Percentiles rank a stretch among this genome's conserved stretches.
These are phyloP conservation scores for Sternarchorhynchus goeldii DNA, from an alignment of 2,797 vertebrate species.

Conservation along the genomic window DNA sequence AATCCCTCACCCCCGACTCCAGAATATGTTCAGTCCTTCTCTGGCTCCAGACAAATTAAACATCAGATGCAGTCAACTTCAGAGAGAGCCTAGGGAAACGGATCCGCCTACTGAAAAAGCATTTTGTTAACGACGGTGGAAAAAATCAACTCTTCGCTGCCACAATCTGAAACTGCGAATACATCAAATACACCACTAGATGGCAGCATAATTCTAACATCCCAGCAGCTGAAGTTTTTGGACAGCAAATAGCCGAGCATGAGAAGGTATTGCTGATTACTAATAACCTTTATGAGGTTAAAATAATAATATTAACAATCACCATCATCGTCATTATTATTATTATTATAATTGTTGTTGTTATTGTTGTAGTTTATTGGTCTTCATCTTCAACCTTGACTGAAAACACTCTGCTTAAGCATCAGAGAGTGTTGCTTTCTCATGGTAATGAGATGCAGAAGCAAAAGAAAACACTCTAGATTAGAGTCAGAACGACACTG, in stretches of 20 bases:
- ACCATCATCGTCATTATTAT: neutral
- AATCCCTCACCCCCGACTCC: neutral
- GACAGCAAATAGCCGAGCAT: neutral
- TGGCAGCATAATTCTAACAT: constrained; percentile 38
- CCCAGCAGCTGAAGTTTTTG: neutral
- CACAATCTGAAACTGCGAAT: constrained; percentile 71
- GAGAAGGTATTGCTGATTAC: constrained; percentile 38
- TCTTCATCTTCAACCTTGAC: constrained; percentile 44
- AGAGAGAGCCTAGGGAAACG: neutral
- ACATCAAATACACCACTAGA: constrained; percentile 11
- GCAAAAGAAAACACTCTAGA: no score
- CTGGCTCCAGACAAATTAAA: neutral
- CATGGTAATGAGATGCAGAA: constrained; percentile 48
- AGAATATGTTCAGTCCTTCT: neutral
- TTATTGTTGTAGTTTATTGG: constrained; percentile 61
- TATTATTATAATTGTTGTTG: no score
- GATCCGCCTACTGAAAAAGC: neutral
- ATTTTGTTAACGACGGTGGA: neutral
- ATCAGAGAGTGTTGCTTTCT: constrained; percentile 59
- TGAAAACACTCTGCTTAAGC: constrained; percentile 63
- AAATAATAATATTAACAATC: neutral
- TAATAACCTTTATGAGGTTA: constrained; percentile 65
- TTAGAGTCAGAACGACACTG: no score
- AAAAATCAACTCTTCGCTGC: constrained; percentile 64
- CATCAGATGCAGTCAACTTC: neutral